Percentiles rank a stretch among this genome's conserved stretches.
These are phyloP conservation scores for Hyposoter didymator DNA, from an alignment of 2,888 invertebrate genomes.

Conservation along the genomic window DNA sequence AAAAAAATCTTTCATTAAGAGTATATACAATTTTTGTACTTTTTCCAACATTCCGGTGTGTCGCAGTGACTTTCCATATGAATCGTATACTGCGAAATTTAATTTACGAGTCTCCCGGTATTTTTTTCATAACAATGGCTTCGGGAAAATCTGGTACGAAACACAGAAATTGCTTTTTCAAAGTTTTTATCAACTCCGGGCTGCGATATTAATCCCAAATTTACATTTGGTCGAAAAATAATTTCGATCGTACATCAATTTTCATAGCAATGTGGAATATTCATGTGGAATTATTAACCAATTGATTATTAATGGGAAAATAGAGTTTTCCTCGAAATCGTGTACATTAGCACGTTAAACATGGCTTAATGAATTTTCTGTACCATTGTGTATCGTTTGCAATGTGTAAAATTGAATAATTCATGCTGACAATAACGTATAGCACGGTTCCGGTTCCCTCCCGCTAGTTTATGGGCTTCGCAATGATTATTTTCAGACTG, in stretches of 20 bases:
- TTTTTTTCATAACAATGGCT: neutral
- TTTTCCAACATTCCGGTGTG: neutral
- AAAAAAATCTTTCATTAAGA: neutral
- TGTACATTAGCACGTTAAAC: neutral
- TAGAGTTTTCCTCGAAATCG: neutral
- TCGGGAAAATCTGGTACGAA: neutral
- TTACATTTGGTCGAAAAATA: neutral
- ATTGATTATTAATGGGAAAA: neutral
- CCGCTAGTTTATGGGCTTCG: neutral
- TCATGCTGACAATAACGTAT: neutral
- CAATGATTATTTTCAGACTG: conserved; percentile 5
- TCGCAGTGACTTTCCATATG: neutral
- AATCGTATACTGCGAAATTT: neutral
- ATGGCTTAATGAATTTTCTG: conserved; percentile 2
- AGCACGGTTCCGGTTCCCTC: neutral
- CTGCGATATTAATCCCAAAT: neutral
- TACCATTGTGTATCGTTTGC: conserved; percentile 1
- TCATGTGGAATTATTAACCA: neutral
- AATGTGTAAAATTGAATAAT: conserved; percentile 10
- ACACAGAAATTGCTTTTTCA: neutral
- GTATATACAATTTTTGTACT: neutral
- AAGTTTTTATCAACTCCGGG: neutral
- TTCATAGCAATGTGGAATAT: neutral
- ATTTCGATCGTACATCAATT: neutral
- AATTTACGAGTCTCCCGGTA: neutral